A percentile compares a stretch with the other conserved stretches of the same genome.
These are phyloP conservation scores for Trichogramma dendrolimi DNA, from an alignment of 2,888 invertebrate species.

Conservation along the genomic window DNA sequence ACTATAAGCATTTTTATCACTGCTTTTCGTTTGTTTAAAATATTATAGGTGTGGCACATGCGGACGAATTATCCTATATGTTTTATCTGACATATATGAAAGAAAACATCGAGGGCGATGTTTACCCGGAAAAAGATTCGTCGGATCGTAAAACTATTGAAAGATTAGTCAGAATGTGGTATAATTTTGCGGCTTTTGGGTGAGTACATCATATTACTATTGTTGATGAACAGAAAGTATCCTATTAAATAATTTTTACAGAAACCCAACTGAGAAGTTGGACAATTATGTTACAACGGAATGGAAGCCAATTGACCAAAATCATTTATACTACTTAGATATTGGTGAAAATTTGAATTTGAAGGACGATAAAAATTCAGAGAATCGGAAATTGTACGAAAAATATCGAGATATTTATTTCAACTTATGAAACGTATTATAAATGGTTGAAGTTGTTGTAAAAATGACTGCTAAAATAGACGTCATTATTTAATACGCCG, in stretches of 20 bases:
- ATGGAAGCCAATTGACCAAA: constrained; percentile 33
- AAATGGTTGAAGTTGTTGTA: constrained; percentile 26
- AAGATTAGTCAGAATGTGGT: constrained; percentile 39
- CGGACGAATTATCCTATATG: constrained; percentile 61
- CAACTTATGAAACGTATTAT: neutral
- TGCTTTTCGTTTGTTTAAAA: neutral
- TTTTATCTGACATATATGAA: constrained; percentile 48
- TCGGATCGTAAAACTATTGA: constrained; percentile 34
- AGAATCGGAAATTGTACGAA: constrained; percentile 9
- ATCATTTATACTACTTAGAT: constrained; percentile 32
- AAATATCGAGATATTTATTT: neutral
- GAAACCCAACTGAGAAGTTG: constrained; percentile 36
- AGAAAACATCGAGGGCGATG: constrained; percentile 20
- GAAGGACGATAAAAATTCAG: constrained; percentile 16
- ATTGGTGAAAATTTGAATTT: constrained; percentile 30
- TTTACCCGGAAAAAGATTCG: constrained; percentile 26
- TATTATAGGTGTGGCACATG: constrained; percentile 57
- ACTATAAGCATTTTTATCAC: neutral
- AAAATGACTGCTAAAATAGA: neutral
- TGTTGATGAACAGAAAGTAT: neutral
- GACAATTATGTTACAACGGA: constrained; percentile 30
- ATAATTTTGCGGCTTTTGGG: constrained; percentile 42
- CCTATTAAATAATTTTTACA: constrained; percentile 13
- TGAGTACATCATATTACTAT: constrained; percentile 18
- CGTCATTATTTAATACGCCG: no score